Base-by-base conservation (phyloP, 1,140 invertebrate species). In the Heliconius nattereri region DNA sequence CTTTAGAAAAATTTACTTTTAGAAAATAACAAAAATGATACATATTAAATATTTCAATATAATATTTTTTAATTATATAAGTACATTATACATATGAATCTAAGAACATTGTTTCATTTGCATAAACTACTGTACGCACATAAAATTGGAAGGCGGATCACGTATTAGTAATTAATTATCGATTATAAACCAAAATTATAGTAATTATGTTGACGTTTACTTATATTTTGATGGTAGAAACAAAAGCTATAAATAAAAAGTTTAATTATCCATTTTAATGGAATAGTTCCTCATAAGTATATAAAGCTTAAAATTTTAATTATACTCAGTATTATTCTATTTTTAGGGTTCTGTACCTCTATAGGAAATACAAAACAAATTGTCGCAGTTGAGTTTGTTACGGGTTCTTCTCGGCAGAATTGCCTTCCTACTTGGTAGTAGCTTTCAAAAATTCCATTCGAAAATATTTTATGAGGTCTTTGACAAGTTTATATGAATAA, bases 81-180 rank as follows among this genome's bases (percentile, higher is more conserved):
- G n/a, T n/a, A 37, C 19, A 37, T 72, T 37, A 72, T 72, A 37
- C 19, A 37, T 72, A 20, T 20, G 35, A 20, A 20, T 20, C 29
- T 20, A 72, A 72, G 20, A 20, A 72, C 9, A 72, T 72, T 35
- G 7, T 37, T 72, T 35, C 29, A 72, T 72, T 72, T 72, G 71
- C 71, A 72, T 72, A 72, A 72, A 37, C 71, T 72, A 72, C 35
- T 72, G 71, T 72, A 72, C 13, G 29, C 3, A 72, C 13, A 66
- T 66, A 26, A 26, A 35, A 40, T 72, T 40, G 71, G 35, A 8
- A 72, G 71, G 71, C 71, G 71, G 71, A 72, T 71, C 35, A 71
- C 71, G 35, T 72, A 72, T 72, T 40, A 40, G 32, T 72, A 37
- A 72, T 72, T 72, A 72, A 37, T 72, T 72, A 72, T 72, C 71